Evolutionary conservation across 2,888 invertebrate genomes (phyloP), one percentile per base, ranked within the genome.

Genomic region (Diabrotica balteata): DNA sequence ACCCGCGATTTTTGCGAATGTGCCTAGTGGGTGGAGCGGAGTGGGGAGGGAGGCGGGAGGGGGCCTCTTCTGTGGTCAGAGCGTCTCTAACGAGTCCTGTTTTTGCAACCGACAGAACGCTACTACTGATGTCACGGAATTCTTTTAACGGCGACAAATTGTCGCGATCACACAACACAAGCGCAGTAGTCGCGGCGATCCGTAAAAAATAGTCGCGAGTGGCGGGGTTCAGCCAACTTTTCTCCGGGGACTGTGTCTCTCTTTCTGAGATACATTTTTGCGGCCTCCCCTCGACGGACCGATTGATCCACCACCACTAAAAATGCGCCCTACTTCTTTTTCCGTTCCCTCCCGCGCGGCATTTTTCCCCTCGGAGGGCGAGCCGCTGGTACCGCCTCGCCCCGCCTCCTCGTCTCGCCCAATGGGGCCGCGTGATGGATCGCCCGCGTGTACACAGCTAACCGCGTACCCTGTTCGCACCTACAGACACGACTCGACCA

Each of bases 311-410:
- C 84, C 83, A 82, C 84, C 83, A 82, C 84, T 84, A 84, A 84
- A 84, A 84, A 84, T 83, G 82, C 81, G 81, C 84, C 84, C 84
- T 84, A 83, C 82, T 83, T 84, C 83, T 84, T 83, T 85, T 83
- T 81, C 80, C 77, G 77, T 73, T 76, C 80, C 81, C 80, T 78
- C 79, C 82, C 81, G 76, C 77, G 75, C 70, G 69, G 80, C 79
- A 80, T 82, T 86, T 86, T 86, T 86, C 86, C 85, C 86, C 86
- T 84, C 85, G 83, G 80, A 80, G 83, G 85, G 84, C 85, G 85
- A 82, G 85, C 83, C 84, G 83, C 74, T 81, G 79, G 81, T 76
- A 79, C 83, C 81, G 86, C 84, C 83, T 84, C 84, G 86, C 83
- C 83, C 82, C 83, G 83, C 82, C 84, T 77, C 76, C 80, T 76